Base-by-base conservation (phyloP, 2,888 invertebrate genomes). In the Xestia ashworthii region DNA sequence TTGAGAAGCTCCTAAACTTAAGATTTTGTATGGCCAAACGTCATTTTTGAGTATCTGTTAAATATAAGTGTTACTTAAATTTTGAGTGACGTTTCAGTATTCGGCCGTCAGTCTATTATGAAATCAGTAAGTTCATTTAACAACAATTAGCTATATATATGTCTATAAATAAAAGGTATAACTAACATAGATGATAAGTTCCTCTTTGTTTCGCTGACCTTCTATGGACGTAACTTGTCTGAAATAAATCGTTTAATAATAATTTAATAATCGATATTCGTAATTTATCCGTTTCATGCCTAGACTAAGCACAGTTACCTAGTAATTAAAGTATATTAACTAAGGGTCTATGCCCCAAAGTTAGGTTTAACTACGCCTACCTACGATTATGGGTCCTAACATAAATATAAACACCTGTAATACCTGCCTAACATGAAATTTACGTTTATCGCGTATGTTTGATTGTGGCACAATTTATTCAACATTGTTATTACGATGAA, bases 401-500 rank as follows among this genome's bases (percentile, higher is more conserved):
- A 66, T 69, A 62, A 22, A n/a, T 11, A 41, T 19, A 79, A 80
- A 75, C 46, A 53, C 25, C 60, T 53, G 16, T 68, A 82, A 58
- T 77, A 82, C 44, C n/a, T 71, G 71, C 80, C 69, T 73, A 58
- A 80, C 79, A 60, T 78, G 67, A 75, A 78, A 82, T 84, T 76
- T 82, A 80, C 76, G 85, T 84, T 80, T 82, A 88, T 79, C 80
- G 77, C 74, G 71, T 77, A 87, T 80, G 82, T 84, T 84, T 89
- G 85, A 88, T 80, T 87, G 85, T 82, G 67, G 82, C 77, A 77
- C 84, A 88, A 89, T 88, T 88, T 86, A 89, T 86, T 82, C 80
- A 83, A 85, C 91, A 90, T 88, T 91, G 88, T 90, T 92, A 90
- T 91, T 91, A 90, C 90, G 82, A 85, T 79, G 85, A 88, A 91